Conservation (phyloP, 1,140 invertebrate species). For the Eumaeus atala region DNA sequence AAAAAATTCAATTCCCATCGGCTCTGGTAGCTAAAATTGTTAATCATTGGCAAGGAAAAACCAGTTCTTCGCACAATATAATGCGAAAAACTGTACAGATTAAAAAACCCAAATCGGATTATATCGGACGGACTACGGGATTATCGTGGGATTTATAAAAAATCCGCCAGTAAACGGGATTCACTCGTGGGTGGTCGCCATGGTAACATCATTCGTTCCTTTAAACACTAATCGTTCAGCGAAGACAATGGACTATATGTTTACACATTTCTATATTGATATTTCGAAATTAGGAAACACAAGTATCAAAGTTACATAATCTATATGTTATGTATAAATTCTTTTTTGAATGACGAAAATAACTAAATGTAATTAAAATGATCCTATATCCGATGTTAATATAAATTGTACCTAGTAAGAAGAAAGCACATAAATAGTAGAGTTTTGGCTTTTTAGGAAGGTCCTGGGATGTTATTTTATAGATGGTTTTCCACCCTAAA, state of each 20-base stretch:
- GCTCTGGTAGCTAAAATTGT: conserved; percentile 4
- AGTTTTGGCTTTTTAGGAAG: too few relatives aligned
- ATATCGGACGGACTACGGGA: conserved; percentile 18
- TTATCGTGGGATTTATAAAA: conserved; percentile 18
- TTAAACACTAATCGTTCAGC: background rate
- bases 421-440: too few relatives aligned
- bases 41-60: conserved; percentile 11
- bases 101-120: conserved; percentile 19
- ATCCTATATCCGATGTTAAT: too few relatives aligned
- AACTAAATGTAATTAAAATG: too few relatives aligned
- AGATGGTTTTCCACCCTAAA: too few relatives aligned
- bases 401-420: too few relatives aligned
- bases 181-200: conserved; percentile 2
- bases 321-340: too few relatives aligned
- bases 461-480: too few relatives aligned
- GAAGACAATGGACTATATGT: conserved; percentile 5
- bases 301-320: too few relatives aligned
- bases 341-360: too few relatives aligned
- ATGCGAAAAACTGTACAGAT: conserved; percentile 16
- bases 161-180: conserved; percentile 5
- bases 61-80: conserved; percentile 9
- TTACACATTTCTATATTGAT: too few relatives aligned
- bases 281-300: too few relatives aligned
- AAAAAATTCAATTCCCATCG: conserved; percentile 8
- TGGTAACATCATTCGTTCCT: background rate